Percentiles rank a stretch among this genome's conserved stretches.
Evolutionary conservation across 1,140 invertebrate genomes (phyloP).

Genomic region (Lepidurus apus): DNA sequence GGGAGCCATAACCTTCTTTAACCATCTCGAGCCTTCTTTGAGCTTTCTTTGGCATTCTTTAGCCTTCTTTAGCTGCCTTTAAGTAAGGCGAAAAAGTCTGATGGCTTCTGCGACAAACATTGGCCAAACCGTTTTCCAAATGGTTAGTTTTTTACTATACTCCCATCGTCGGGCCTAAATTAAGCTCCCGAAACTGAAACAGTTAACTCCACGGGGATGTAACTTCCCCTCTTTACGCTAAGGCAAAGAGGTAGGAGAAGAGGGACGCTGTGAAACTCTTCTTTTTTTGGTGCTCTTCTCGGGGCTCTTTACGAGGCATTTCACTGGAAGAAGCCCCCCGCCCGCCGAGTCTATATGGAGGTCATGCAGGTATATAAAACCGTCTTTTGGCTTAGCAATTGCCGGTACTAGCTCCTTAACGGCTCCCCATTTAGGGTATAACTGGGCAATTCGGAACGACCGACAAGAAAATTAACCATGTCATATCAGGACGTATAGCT

Average conservation of each 20-base stretch:
- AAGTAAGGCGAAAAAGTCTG: neutral
- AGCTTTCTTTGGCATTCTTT: too few relatives aligned
- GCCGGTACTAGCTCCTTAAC: neutral
- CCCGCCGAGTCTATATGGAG: neutral
- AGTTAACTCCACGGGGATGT: constrained; percentile 12
- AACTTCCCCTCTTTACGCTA: neutral
- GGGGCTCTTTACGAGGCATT: neutral
- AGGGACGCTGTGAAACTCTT: too few relatives aligned
- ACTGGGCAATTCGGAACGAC: neutral
- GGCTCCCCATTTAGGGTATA: neutral
- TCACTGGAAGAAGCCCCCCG: neutral
- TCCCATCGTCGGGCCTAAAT: constrained; percentile 13
- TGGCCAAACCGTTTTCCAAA: neutral
- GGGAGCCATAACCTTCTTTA: too few relatives aligned
- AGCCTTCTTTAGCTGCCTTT: neutral
- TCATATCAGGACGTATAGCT: neutral
- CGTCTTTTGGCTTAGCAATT: constrained; percentile 9
- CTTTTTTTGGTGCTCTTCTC: neutral
- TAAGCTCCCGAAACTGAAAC: constrained; percentile 7
- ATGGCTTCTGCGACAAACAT: neutral
- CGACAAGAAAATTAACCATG: constrained; percentile 18
- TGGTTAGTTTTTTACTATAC: neutral
- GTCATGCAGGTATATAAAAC: constrained; percentile 19
- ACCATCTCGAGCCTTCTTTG: too few relatives aligned
- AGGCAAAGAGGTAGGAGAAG: neutral